Evolutionary conservation across 2,113 vertebrate species (phyloP), one percentile per base, ranked within the genome.

Genomic region (Ellobius talpinus): DNA sequence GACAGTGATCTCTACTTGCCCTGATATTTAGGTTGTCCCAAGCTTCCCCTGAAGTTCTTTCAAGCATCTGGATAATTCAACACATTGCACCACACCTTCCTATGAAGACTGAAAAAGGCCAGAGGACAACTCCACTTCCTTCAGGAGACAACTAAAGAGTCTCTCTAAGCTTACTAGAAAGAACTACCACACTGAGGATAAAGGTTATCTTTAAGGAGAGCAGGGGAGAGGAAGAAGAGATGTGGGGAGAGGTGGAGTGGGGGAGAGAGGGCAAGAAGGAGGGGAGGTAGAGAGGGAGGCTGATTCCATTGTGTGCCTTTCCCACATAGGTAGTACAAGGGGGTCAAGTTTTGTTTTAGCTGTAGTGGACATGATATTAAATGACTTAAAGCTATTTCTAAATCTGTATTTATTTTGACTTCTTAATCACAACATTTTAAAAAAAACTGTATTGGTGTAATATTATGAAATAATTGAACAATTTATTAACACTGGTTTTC

Each of bases 121-220:
- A 95, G 94, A 93, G 85, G 95, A 81, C 58, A 81, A 84, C 96
- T 97, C 91, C 95, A 92, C 92, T 96, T 98, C 97, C 91, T 92
- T 92, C 95, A 95, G 94, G 97, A 96, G 97, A 96, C 96, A 89
- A 89, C 96, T 95, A 90, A 94, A 97, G 92, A 79, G 85, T 96
- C 95, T 84, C 65, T 93, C 74, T 65, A 87, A 94, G 79, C 66
- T 52, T 0, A 73, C 77, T 1, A 58, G 73, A 94, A 82, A 96
- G 88, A 93, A 96, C 84, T 87, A 96, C 63, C 79, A 96, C 97
- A 65, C 82, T 94, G 76, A 97, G 86, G 77, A 95, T 89, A 93
- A 96, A 94, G 26, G n/a, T 96, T 95, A 97, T 89, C 93, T 78
- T 92, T n/a, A 52, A 96, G 65, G 94, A 96, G 58, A 55, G 23